Evolutionary conservation across 23 tunicate genomes (phyloP).

Genomic region (Halocynthia roretzi): DNA sequence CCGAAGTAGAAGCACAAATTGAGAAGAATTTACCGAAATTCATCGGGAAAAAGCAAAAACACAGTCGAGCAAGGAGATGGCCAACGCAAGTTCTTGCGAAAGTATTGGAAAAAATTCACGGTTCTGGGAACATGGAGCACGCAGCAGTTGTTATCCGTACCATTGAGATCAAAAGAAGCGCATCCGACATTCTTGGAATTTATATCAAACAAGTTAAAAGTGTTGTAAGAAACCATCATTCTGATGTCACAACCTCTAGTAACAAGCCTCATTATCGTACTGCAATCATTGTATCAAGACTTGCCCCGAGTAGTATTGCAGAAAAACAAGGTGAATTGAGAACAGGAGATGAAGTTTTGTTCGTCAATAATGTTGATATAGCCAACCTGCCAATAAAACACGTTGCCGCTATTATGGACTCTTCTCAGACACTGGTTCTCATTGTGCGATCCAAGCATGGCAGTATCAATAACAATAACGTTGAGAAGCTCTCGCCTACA

Average conservation of each 20-base stretch:
- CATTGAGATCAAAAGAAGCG: constrained; percentile 38
- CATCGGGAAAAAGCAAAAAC: constrained; percentile 10
- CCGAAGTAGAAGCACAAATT: background rate
- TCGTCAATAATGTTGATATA: constrained; percentile 53
- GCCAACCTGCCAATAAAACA: constrained; percentile 29
- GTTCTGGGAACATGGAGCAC: constrained; percentile 3
- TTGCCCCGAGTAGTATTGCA: constrained; percentile 37
- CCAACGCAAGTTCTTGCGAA: constrained; percentile 7
- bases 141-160: constrained; percentile 30
- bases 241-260: constrained; percentile 1
- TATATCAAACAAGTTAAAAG: constrained; percentile 55
- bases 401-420: constrained; percentile 81
- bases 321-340: constrained; percentile 25
- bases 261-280: background rate
- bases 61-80: constrained; percentile 4
- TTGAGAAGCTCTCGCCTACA: background rate
- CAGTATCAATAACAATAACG: constrained; percentile 17
- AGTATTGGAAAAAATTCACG: background rate
- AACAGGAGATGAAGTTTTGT: constrained; percentile 69
- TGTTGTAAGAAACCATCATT: background rate
- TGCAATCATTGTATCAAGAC: constrained; percentile 50
- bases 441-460: constrained; percentile 29
- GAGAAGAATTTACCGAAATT: too few species aligned
- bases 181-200: constrained; percentile 58
- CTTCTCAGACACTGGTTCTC: constrained; percentile 29